These are phyloP conservation scores for Pelusios castaneus DNA, from an alignment of 2,113 vertebrate species.

Conservation along the genomic window DNA sequence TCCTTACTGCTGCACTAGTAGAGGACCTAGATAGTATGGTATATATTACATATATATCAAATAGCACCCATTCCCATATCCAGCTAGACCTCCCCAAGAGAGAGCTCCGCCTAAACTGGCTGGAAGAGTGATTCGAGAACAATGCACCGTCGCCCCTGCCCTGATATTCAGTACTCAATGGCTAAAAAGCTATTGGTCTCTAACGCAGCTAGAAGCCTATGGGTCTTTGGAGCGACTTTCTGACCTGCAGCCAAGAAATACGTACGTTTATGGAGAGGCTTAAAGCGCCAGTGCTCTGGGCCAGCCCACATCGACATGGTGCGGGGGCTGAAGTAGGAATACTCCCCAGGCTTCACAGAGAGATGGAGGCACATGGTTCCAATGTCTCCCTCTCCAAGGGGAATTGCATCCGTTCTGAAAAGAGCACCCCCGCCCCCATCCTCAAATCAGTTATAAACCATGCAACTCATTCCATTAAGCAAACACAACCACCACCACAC, in stretches of 20 bases:
- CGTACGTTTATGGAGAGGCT: conserved; percentile 86
- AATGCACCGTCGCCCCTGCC: not conserved
- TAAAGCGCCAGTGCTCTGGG: conserved; percentile 95
- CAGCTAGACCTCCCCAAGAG: not conserved
- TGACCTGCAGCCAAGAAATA: not conserved
- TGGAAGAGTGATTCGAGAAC: not conserved
- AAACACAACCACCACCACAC: not conserved
- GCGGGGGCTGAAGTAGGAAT: conserved; percentile 96
- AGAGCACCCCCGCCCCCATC: not conserved
- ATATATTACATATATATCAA: too few species aligned
- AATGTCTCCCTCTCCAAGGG: conserved; percentile 84
- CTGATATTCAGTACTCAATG: not conserved
- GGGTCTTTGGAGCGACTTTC: rapidly evolving
- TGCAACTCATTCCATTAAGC: not conserved
- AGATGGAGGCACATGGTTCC: conserved; percentile 88
- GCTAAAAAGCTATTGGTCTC: not conserved
- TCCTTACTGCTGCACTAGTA: not conserved
- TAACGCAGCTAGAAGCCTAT: not conserved
- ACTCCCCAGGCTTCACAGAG: conserved; percentile 91
- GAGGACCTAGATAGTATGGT: not conserved
- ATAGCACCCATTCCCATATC: not conserved
- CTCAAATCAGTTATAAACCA: not conserved
- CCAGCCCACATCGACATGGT: conserved; percentile 94
- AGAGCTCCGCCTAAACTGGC: not conserved
- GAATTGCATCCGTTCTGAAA: conserved; percentile 72